Conservation (phyloP, 2,797 vertebrate species). For the Chanos chanos region DNA sequence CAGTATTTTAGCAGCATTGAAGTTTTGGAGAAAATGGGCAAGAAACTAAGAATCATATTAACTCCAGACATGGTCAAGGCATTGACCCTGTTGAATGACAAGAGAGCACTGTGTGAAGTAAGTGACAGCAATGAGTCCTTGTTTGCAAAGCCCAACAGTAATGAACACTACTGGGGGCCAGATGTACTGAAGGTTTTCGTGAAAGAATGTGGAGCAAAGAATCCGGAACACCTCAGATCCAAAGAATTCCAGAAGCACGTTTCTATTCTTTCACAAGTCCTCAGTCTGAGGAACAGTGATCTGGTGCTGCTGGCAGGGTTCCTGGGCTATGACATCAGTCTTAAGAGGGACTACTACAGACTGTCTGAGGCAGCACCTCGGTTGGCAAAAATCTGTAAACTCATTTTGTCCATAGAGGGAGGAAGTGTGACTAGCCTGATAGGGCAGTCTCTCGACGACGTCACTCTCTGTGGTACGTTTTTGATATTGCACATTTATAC, state of each 20-base stretch:
- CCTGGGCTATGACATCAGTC: conserved; percentile 11
- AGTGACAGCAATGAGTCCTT: not conserved
- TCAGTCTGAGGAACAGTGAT: conserved; percentile 6
- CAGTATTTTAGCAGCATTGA: not conserved
- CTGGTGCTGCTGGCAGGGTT: conserved; percentile 5
- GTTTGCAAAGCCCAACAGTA: not conserved
- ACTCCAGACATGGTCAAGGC: not conserved
- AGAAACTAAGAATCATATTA: not conserved
- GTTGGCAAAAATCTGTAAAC: conserved; percentile 19
- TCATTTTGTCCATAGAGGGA: conserved; percentile 20
- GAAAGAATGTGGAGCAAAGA: not conserved
- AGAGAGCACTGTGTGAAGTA: not conserved
- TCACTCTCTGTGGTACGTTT: not conserved
- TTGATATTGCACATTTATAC: not conserved
- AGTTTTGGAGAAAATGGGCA: not conserved
- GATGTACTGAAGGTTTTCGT: conserved; percentile 5
- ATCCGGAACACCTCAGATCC: not conserved
- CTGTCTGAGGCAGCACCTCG: not conserved
- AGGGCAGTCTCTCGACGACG: conserved; percentile 7
- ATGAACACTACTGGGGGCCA: conserved; percentile 3
- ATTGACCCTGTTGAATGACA: conserved; percentile 4
- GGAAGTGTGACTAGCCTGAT: not conserved
- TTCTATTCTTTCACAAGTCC: conserved; percentile 12
- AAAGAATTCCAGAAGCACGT: not conserved
- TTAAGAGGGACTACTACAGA: conserved; percentile 14